Base-by-base conservation (phyloP, 2,888 invertebrate genomes). In the Agelastica alni region DNA sequence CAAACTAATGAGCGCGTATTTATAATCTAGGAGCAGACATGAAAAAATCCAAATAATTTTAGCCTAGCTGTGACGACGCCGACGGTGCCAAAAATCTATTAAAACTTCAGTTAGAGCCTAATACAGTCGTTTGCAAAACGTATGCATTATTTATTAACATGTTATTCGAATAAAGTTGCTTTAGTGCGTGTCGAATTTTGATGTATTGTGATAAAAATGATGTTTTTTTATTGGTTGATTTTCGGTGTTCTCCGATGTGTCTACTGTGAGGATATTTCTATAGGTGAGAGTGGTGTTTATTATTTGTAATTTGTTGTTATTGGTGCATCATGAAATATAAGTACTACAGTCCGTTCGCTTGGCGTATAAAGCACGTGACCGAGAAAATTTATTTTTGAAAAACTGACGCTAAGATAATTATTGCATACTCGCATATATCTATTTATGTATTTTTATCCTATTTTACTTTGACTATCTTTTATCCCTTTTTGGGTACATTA, bases 201-300 rank as follows among this genome's bases (percentile, higher is more conserved):
- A 7, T 34, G 2, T 6, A 30, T 14, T 1, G 26, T 36, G 4
- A 6, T n/a, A 26, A 0, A 4, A 10, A 28, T 3, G 6, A 47
- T 48, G 48, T 48, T 30, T 4, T 5, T 39, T n/a, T 30, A 10
- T 30, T 28, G 30, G 7, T 13, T 39, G 13, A 2, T 39, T 4
- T 5, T 17, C 30, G 37, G 30, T 48, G 13, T 31, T 3, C 14
- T 53, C 4, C 12, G 22, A 13, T 45, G 26, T 34, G 30, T 14
- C 4, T 13, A 28, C 5, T 18, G 42, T 28, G 47, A 53, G 18
- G 34, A 34, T 14, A 36, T 47, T 17, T 41, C 44, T 36, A 42
- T 53, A 42, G 53, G 53, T 53, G 36, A 47, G 28, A 31, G 9
- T 22, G 13, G n/a, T n/a, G n/a, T n/a, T n/a, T n/a, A n/a, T n/a